These are phyloP conservation scores for Halichoerus grypus DNA, from an alignment of 2,113 vertebrate species.

Conservation along the genomic window DNA sequence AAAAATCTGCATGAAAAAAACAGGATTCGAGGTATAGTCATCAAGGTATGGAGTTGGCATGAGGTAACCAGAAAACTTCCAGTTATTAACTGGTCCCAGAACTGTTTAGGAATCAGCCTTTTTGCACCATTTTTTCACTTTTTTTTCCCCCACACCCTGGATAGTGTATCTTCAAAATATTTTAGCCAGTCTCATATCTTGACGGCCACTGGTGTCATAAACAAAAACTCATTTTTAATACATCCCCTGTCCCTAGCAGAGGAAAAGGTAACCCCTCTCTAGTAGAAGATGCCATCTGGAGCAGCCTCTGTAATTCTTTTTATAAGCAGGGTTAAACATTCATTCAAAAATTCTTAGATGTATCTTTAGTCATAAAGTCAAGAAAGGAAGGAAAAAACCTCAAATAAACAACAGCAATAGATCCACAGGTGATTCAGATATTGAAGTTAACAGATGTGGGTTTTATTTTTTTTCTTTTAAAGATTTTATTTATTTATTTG, in stretches of 20 bases:
- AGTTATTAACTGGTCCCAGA: not conserved
- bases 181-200: not conserved
- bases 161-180: not conserved
- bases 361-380: not conserved
- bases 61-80: not conserved
- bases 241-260: not conserved
- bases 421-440: not conserved
- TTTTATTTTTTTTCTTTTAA: no score
- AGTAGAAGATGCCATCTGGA: not conserved
- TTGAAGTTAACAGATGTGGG: not conserved
- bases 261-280: not conserved
- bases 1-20: not conserved
- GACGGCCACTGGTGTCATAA: not conserved
- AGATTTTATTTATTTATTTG: no score
- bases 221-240: not conserved
- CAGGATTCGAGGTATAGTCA: not conserved
- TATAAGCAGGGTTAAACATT: not conserved
- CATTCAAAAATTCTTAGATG: not conserved
- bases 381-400: not conserved
- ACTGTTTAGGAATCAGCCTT: not conserved
- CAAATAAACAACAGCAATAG: not conserved
- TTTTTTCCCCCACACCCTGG: not conserved
- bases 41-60: not conserved
- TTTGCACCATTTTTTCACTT: not conserved
- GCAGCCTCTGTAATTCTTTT: not conserved